Evolutionary conservation across 2,888 invertebrate genomes (phyloP).

Genomic region (Lithosia quadra): DNA sequence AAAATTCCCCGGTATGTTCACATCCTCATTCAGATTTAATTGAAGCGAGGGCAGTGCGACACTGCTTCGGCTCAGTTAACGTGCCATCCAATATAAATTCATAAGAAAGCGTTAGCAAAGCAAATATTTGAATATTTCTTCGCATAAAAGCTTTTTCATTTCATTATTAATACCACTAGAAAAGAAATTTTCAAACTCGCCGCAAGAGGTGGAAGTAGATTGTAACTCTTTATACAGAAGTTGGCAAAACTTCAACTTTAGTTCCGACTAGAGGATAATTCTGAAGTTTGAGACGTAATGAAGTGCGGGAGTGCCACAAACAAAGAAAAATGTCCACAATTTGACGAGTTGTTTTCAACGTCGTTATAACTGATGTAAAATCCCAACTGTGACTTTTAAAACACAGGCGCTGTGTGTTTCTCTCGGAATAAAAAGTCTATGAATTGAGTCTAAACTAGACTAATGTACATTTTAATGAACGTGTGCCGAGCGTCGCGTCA

Average conservation of each 20-base stretch:
- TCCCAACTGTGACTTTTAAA: background rate
- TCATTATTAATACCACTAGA: background rate
- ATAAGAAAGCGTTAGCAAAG: background rate
- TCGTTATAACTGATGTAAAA: no score
- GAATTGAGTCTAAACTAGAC: background rate
- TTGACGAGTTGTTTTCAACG: background rate
- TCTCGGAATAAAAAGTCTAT: background rate
- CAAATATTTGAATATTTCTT: background rate
- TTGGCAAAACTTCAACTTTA: background rate
- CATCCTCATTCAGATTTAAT: no score
- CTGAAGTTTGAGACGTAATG: conserved; percentile 1
- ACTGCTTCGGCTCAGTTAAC: no score
- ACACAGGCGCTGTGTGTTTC: background rate
- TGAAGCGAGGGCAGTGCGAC: no score
- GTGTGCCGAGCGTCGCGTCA: background rate
- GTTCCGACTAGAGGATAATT: background rate
- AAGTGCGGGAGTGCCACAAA: background rate
- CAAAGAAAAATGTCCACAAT: background rate
- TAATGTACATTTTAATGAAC: background rate
- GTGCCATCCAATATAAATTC: background rate
- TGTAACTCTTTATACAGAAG: background rate
- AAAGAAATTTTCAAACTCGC: background rate
- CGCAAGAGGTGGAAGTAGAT: conserved; percentile 1
- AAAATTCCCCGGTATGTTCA: no score
- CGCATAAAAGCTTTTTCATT: background rate